Evolutionary conservation across 2,113 vertebrate genomes (phyloP).

Genomic region (Onychorhynchus coronatus): DNA sequence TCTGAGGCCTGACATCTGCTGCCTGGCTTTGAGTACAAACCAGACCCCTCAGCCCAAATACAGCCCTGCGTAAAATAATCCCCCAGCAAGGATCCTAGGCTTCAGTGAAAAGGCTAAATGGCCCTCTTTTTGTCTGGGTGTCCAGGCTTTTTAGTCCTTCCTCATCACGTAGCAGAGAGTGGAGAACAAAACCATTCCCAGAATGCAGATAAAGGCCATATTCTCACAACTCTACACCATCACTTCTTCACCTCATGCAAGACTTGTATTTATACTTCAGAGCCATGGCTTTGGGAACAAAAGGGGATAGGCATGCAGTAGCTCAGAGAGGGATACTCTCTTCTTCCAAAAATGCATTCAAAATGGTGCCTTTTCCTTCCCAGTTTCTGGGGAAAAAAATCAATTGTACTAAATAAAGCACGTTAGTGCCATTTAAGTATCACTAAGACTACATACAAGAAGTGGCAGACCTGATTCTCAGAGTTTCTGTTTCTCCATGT

Average conservation of each 20-base stretch:
- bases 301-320: background rate
- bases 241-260: slow-evolving; percentile 53
- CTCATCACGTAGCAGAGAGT: slow-evolving; percentile 36
- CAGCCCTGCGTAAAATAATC: slow-evolving; percentile 75
- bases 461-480: background rate
- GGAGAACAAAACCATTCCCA: slow-evolving; percentile 64
- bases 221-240: slow-evolving; percentile 50
- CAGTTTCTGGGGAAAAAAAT: background rate
- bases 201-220: slow-evolving; percentile 62
- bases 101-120: slow-evolving; percentile 74
- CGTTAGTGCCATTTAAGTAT: background rate
- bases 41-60: slow-evolving; percentile 73
- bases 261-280: background rate
- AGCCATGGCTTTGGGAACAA: background rate
- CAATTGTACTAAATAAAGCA: background rate
- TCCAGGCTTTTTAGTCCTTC: slow-evolving; percentile 66
- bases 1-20: slow-evolving; percentile 81
- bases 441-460: background rate
- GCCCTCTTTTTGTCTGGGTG: slow-evolving; percentile 67
- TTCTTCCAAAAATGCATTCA: background rate
- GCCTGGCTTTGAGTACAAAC: slow-evolving; percentile 74
- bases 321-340: background rate
- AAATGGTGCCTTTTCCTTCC: background rate
- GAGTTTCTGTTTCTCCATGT: background rate
- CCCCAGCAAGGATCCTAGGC: slow-evolving; percentile 77